A percentile compares a stretch with the other conserved stretches of the same genome.
Evolutionary conservation across 2,888 invertebrate genomes (phyloP).

Genomic region (Drosophila neonasuta): DNA sequence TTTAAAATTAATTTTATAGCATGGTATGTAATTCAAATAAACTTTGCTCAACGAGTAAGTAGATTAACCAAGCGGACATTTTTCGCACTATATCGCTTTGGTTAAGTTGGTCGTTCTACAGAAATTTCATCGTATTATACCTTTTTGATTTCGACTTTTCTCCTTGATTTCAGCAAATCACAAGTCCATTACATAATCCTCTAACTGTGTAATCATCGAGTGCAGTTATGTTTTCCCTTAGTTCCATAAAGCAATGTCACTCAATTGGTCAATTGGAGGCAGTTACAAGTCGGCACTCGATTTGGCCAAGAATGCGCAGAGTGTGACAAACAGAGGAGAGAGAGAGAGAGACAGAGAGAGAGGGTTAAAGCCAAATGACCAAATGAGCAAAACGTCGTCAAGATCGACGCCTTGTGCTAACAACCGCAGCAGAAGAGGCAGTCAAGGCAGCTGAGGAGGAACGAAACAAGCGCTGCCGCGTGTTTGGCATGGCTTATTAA

Average conservation of each 20-base stretch:
- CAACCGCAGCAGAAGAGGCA: conserved; percentile 34
- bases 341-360: conserved; percentile 21
- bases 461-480: conserved; percentile 61
- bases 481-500: conserved; percentile 78
- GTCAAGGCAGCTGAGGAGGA: conserved; percentile 23
- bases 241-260: conserved; percentile 56
- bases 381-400: conserved; percentile 52
- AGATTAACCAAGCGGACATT: too few species aligned
- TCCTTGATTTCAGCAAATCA: neutral
- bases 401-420: conserved; percentile 65
- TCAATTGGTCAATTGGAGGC: conserved; percentile 61
- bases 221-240: conserved; percentile 26
- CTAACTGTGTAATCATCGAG: conserved; percentile 14
- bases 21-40: too few species aligned
- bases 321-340: conserved; percentile 12
- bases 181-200: neutral
- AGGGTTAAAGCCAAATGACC: conserved; percentile 26
- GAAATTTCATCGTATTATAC: too few species aligned
- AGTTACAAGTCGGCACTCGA: conserved; percentile 50
- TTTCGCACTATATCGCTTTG: too few species aligned
- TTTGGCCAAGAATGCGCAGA: conserved; percentile 54
- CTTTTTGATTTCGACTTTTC: too few species aligned
- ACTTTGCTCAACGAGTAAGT: too few species aligned
- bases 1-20: too few species aligned
- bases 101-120: too few species aligned